Conservation (phyloP, 1,140 invertebrate species). For the Apocrypta bakeri region DNA sequence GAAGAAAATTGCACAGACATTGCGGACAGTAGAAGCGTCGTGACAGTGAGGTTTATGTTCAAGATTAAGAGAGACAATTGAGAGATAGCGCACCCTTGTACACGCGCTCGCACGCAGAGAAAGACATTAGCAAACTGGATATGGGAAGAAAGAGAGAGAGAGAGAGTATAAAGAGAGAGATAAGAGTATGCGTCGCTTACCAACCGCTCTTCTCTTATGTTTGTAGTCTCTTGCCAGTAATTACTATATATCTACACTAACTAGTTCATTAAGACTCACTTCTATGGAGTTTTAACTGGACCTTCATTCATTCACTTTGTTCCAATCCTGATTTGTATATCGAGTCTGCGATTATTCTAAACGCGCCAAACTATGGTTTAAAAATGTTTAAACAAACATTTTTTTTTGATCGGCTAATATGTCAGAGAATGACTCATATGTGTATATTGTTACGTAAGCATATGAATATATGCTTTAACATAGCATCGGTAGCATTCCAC, state of each 20-base stretch:
- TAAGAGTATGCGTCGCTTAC: constrained; percentile 25
- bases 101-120: neutral
- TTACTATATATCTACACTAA: neutral
- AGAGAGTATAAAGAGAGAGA: neutral
- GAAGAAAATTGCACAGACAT: too few relatives aligned
- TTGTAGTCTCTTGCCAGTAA: neutral
- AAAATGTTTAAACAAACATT: too few relatives aligned
- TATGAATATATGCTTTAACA: too few relatives aligned
- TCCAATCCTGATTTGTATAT: neutral
- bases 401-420: too few relatives aligned
- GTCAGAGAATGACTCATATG: too few relatives aligned
- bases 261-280: constrained; percentile 27
- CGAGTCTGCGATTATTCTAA: too few relatives aligned
- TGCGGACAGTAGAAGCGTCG: too few relatives aligned
- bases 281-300: constrained; percentile 14
- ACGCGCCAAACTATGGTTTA: too few relatives aligned
- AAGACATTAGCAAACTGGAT: neutral
- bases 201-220: neutral
- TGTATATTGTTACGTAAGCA: too few relatives aligned
- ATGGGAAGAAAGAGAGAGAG: neutral
- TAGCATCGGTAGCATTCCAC: too few relatives aligned
- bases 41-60: too few relatives aligned
- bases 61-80: neutral
- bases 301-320: neutral
- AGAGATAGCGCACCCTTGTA: neutral